These are phyloP conservation scores for Mycetomoellerius zeteki DNA, from an alignment of 1,140 invertebrate genomes.

Conservation along the genomic window DNA sequence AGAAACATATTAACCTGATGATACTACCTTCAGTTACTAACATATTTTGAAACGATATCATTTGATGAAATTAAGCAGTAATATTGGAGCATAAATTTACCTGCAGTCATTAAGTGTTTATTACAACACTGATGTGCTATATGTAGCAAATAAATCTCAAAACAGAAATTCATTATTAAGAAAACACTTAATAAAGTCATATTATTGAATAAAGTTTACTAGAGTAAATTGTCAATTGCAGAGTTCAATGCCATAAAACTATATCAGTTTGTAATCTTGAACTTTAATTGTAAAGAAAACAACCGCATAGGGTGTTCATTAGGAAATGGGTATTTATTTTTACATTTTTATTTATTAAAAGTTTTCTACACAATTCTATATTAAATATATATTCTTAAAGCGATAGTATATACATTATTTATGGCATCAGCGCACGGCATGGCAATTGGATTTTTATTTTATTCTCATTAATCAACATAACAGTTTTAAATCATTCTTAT, in stretches of 20 bases:
- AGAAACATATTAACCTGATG: too few relatives aligned
- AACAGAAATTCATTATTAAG: neutral
- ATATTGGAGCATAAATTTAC: neutral
- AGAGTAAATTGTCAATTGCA: neutral
- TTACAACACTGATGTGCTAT: neutral
- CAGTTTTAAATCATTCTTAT: neutral
- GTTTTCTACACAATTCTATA: slow-evolving; percentile 16
- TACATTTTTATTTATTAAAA: slow-evolving; percentile 34
- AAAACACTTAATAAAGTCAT: neutral
- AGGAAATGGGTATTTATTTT: neutral
- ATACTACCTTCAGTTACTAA: slow-evolving; percentile 1
- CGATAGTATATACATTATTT: slow-evolving; percentile 45
- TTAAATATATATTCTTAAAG: slow-evolving; percentile 33
- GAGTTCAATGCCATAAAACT: neutral
- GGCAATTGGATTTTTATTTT: neutral
- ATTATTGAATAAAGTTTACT: neutral
- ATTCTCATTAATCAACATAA: neutral
- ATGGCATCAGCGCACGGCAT: neutral
- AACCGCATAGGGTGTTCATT: neutral
- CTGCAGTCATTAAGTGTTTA: neutral
- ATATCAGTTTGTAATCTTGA: neutral
- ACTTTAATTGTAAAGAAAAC: neutral
- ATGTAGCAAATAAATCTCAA: neutral
- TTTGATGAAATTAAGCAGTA: neutral
- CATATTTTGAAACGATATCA: neutral